These are phyloP conservation scores for Limnephilus auricula DNA, from an alignment of 2,888 invertebrate species.

Conservation along the genomic window DNA sequence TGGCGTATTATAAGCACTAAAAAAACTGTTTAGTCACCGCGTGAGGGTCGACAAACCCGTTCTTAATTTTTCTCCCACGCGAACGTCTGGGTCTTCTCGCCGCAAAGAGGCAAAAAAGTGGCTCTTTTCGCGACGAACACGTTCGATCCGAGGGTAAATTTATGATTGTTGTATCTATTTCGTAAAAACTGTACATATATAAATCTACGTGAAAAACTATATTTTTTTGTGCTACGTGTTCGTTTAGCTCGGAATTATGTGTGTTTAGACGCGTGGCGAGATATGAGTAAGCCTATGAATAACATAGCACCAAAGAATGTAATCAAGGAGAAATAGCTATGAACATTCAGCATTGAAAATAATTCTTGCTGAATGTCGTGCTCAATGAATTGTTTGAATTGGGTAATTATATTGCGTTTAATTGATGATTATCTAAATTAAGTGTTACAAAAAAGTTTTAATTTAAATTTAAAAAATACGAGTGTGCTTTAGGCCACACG, in stretches of 20 bases:
- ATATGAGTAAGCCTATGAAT: too few species aligned
- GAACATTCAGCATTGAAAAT: too few species aligned
- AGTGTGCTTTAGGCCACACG: too few species aligned
- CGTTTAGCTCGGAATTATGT: neutral
- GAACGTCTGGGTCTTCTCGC: conserved; percentile 1
- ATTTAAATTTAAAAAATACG: too few species aligned
- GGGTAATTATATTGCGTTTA: too few species aligned
- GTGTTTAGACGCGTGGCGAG: neutral
- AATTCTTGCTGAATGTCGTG: too few species aligned
- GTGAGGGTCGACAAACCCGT: conserved; percentile 19
- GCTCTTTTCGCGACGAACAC: neutral
- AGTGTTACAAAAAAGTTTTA: too few species aligned
- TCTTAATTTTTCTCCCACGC: conserved; percentile 38
- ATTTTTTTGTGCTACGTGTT: neutral
- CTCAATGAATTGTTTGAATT: too few species aligned
- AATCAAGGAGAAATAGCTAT: too few species aligned
- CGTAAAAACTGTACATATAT: neutral
- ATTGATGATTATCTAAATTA: too few species aligned
- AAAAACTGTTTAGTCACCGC: conserved; percentile 40
- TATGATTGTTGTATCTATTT: neutral
- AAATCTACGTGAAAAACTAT: neutral
- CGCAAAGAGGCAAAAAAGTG: neutral
- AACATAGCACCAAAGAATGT: too few species aligned
- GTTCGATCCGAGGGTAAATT: neutral
- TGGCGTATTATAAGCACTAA: conserved; percentile 19